Evolutionary conservation across 1,140 invertebrate species (phyloP).

Genomic region (Eulimnadia texana): DNA sequence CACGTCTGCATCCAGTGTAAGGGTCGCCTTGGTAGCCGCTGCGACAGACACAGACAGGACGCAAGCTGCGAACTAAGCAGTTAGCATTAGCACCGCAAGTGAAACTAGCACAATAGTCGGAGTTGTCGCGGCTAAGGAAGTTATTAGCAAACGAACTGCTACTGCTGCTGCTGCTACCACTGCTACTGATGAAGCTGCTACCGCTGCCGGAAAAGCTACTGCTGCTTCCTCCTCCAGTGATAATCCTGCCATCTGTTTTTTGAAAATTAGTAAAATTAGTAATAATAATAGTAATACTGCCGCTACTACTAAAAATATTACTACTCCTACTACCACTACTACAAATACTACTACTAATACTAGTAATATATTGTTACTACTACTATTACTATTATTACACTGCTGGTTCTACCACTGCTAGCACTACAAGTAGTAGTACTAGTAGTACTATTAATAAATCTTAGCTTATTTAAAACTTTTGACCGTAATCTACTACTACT

Average conservation of each 20-base stretch:
- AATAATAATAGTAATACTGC: too few species aligned
- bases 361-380: too few species aligned
- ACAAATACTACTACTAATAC: too few species aligned
- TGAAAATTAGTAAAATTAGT: too few species aligned
- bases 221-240: constrained; percentile 3
- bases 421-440: too few species aligned
- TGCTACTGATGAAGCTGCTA: background rate
- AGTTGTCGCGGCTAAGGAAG: constrained; percentile 8
- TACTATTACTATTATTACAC: too few species aligned
- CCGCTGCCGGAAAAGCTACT: constrained; percentile 1
- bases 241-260: background rate
- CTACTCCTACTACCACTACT: too few species aligned
- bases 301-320: too few species aligned
- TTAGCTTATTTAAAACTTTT: too few species aligned
- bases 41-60: constrained; percentile 41
- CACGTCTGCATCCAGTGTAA: constrained; percentile 43
- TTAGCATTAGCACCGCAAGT: constrained; percentile 32
- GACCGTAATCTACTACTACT: too few species aligned
- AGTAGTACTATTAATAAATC: too few species aligned
- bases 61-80: constrained; percentile 32
- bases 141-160: background rate
- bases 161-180: background rate
- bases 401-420: too few species aligned
- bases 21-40: constrained; percentile 45
- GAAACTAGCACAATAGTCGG: constrained; percentile 23